These are phyloP conservation scores for Ichneumoninae sp. DNA, from an alignment of 2,888 invertebrate species.

Conservation along the genomic window DNA sequence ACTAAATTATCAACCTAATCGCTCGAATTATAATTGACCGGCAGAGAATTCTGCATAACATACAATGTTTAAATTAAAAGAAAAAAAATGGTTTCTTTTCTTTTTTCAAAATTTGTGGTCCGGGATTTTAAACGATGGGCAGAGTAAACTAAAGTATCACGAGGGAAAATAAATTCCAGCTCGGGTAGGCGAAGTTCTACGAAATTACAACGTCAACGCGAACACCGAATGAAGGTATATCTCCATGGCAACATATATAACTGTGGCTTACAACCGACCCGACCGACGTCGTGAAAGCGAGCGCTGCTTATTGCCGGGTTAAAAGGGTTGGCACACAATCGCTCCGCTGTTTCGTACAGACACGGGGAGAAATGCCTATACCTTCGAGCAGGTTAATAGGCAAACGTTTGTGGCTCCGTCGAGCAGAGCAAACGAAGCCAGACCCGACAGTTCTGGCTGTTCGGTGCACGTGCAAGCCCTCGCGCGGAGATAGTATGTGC, in stretches of 20 bases:
- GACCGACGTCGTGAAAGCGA: slow-evolving; percentile 43
- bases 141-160: not conserved
- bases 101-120: no score
- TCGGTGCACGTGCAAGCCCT: slow-evolving; percentile 26
- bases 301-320: slow-evolving; percentile 54
- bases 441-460: slow-evolving; percentile 18
- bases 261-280: not conserved
- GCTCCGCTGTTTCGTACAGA: slow-evolving; percentile 47
- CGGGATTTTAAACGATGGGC: no score
- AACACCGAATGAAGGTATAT: not conserved
- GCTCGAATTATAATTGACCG: not conserved
- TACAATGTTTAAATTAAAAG: not conserved
- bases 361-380: slow-evolving; percentile 44
- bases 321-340: slow-evolving; percentile 52
- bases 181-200: no score
- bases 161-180: not conserved
- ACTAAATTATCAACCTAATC: not conserved
- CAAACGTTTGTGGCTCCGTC: slow-evolving; percentile 45
- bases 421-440: slow-evolving; percentile 34
- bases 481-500: slow-evolving; percentile 14
- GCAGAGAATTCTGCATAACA: not conserved
- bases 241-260: not conserved
- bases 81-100: no score
- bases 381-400: slow-evolving; percentile 47
- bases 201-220: no score